These are phyloP conservation scores for Dipodomys spectabilis DNA, from an alignment of 2,113 vertebrate genomes.

Conservation along the genomic window DNA sequence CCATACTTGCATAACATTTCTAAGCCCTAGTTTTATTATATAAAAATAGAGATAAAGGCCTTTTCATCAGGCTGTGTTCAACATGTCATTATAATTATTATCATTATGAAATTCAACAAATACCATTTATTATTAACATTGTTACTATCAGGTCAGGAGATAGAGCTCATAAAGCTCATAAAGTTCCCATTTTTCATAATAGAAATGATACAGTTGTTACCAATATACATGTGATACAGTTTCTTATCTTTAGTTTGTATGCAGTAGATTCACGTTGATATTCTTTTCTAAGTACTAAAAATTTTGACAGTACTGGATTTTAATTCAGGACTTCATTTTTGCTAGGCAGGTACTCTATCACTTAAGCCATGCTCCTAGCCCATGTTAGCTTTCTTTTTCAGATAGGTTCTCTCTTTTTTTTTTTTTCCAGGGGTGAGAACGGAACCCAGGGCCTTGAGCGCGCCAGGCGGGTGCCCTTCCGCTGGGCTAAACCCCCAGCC, in stretches of 20 bases:
- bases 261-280: background rate
- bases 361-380: too few species aligned
- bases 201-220: background rate
- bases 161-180: background rate
- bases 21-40: background rate
- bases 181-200: background rate
- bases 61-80: constrained; percentile 1
- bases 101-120: background rate
- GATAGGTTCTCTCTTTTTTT: too few species aligned
- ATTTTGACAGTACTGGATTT: too few species aligned
- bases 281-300: background rate
- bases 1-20: background rate
- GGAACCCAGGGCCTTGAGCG: too few species aligned
- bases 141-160: background rate
- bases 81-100: background rate
- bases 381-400: too few species aligned
- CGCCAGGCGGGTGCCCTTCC: too few species aligned
- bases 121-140: background rate
- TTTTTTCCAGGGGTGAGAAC: too few species aligned
- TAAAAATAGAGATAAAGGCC: background rate
- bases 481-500: too few species aligned
- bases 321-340: too few species aligned
- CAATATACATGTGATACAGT: background rate
- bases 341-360: too few species aligned
- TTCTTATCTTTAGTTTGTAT: background rate